These are phyloP conservation scores for Synergus laeviventris DNA, from an alignment of 2,888 invertebrate species.

Conservation along the genomic window DNA sequence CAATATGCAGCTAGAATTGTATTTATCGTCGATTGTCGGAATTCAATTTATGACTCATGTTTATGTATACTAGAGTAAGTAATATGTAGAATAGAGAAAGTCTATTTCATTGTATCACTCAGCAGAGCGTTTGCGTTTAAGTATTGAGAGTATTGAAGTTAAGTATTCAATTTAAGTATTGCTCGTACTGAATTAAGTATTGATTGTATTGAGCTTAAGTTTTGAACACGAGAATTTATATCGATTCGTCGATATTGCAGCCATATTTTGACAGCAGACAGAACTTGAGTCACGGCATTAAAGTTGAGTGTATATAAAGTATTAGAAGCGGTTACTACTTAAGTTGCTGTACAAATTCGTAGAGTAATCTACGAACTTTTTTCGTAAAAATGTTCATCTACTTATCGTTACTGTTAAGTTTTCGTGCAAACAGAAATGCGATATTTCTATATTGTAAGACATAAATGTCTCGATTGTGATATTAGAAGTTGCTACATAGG, in stretches of 20 bases:
- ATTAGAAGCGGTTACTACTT: constrained; percentile 19
- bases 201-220: constrained; percentile 9
- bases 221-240: neutral
- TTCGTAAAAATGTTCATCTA: neutral
- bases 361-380: constrained; percentile 7
- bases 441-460: constrained; percentile 37
- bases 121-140: neutral
- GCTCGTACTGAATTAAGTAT: constrained; percentile 3
- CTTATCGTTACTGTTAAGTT: constrained; percentile 32
- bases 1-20: constrained; percentile 39
- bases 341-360: constrained; percentile 32
- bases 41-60: neutral
- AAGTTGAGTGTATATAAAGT: constrained; percentile 1
- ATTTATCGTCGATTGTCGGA: neutral
- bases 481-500: constrained; percentile 29
- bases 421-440: constrained; percentile 33
- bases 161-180: constrained; percentile 19
- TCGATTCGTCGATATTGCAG: constrained; percentile 24
- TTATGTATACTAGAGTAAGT: neutral
- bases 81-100: constrained; percentile 7
- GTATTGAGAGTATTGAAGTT: neutral
- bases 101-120: constrained; percentile 14
- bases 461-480: constrained; percentile 30
- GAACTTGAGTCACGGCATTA: constrained; percentile 27
- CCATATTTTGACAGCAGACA: constrained; percentile 31